Evolutionary conservation across 2,797 vertebrate genomes (phyloP).

Genomic region (Chaunax sp.): DNA sequence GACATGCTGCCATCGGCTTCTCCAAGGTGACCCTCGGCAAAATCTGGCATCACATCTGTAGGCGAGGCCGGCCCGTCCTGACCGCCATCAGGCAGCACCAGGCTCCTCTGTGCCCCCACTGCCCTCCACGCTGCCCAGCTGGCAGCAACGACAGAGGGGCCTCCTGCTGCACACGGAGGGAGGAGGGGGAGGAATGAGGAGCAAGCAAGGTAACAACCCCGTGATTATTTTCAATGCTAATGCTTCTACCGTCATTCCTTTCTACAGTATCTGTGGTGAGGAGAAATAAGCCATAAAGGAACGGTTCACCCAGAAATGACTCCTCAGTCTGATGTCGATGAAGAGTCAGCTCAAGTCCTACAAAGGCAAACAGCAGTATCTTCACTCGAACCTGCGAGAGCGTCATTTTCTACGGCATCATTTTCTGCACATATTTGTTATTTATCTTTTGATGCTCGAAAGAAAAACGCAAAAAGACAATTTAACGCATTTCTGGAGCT

Average conservation of each 20-base stretch:
- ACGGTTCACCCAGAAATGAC: no score
- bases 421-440: no score
- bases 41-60: constrained; percentile 76
- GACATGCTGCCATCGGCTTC: constrained; percentile 57
- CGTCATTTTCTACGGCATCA: no score
- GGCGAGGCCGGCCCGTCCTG: constrained; percentile 45
- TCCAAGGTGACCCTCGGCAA: constrained; percentile 73
- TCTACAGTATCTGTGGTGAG: no score
- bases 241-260: neutral
- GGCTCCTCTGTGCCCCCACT: constrained; percentile 59
- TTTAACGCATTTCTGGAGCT: no score
- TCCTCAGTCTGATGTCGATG: no score
- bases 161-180: constrained; percentile 25
- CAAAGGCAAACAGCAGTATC: no score
- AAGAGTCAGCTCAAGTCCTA: no score
- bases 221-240: neutral
- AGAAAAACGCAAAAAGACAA: no score
- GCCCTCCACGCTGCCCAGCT: constrained; percentile 52
- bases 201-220: neutral
- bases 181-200: neutral
- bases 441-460: no score
- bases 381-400: no score
- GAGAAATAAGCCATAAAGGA: no score
- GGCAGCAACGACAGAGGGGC: constrained; percentile 19
- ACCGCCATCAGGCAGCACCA: constrained; percentile 70